Evolutionary conservation across 2,113 vertebrate species (phyloP).

Genomic region (Tetrao urogallus): DNA sequence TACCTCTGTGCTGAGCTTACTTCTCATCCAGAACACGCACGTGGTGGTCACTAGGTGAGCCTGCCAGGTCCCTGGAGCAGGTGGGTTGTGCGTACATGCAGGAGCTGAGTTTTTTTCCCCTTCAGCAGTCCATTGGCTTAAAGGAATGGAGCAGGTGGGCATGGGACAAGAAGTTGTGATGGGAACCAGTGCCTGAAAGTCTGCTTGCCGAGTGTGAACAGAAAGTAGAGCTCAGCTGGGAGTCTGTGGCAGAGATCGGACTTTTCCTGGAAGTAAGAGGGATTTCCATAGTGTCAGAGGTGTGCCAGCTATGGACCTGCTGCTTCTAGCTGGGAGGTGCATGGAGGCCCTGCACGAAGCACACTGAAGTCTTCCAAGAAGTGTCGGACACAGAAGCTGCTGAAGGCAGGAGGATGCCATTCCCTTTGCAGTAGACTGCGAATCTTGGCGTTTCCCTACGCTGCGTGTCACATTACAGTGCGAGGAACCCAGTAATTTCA

Average conservation of each 20-base stretch:
- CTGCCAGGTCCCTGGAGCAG: slow-evolving; percentile 1
- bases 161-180: neutral
- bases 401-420: neutral
- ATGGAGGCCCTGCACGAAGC: neutral
- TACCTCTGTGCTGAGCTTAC: neutral
- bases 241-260: neutral
- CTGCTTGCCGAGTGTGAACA: neutral
- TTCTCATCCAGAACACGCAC: neutral
- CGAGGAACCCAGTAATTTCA: neutral
- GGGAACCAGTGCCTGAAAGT: neutral
- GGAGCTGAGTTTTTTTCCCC: neutral
- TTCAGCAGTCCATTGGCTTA: neutral
- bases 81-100: neutral
- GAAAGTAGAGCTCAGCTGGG: neutral
- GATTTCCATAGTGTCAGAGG: neutral
- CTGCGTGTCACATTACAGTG: neutral
- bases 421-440: neutral
- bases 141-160: neutral
- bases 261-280: neutral
- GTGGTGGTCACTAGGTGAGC: neutral
- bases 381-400: neutral
- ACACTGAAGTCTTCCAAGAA: neutral
- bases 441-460: neutral
- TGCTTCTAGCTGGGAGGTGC: neutral
- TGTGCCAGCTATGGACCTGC: neutral